Evolutionary conservation across 2,113 vertebrate species (phyloP), one percentile per base, ranked within the genome.

Genomic region (Pluvianellus socialis): DNA sequence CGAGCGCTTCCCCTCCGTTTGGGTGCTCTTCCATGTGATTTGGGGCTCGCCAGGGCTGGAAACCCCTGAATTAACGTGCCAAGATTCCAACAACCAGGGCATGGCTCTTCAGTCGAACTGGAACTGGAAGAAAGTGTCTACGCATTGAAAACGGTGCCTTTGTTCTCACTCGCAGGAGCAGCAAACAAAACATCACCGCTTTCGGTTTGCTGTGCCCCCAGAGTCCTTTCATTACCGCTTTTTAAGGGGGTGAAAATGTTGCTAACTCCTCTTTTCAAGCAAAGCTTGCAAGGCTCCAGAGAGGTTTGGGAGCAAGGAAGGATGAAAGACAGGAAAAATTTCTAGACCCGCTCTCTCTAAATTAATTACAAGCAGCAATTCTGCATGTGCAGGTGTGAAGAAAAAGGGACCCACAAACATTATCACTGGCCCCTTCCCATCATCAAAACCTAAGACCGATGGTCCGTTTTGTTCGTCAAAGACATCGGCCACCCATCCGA

Each of bases 401-500:
- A 67, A 63, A 71, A 44, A 45, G 40, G 42, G 73, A 95, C 42
- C 30, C 0, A 0, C 42, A 83, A 94, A 86, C 90, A 90, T 66
- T 55, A 73, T 93, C 70, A 87, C 9, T 1, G 1, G 68, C 67
- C 83, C 86, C 94, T 95, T 97, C 92, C 70, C 92, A 97, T 94
- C 89, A 92, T 87, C 94, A 91, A 91, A 91, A 87, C 63, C 74
- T 87, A 75, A 91, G 52, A 74, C 74, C 19, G 18, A 72, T 0
- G 1, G 71, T 76, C 73, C 2, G 1, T 89, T 97, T 92, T 91
- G 91, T 94, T 97, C 0, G 58, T 66, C 79, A 79, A 92, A 96
- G 96, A 91, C 93, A 96, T 21, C 0, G 92, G 94, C 96, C 95
- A 97, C 95, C 95, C 93, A 97, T 95, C 89, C 49, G 7, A 94